These are phyloP conservation scores for Oreonectes daqikongensis DNA, from an alignment of 2,797 vertebrate genomes.

Conservation along the genomic window DNA sequence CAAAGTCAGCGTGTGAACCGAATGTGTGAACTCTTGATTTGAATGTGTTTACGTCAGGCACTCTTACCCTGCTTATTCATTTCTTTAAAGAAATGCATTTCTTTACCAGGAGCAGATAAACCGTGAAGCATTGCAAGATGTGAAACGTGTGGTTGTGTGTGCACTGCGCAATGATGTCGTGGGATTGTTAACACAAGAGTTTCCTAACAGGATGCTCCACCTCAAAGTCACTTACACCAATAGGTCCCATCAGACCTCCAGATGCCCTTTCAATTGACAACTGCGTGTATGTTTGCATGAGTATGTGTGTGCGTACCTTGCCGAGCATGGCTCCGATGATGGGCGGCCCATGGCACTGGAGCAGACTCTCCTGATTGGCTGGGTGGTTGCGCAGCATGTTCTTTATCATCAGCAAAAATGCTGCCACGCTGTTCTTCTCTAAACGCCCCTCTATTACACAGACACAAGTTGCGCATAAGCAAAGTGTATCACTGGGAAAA, in stretches of 20 bases:
- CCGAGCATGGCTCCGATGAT: conserved; percentile 89
- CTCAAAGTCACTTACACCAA: conserved; percentile 60
- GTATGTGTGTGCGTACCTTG: conserved; percentile 77
- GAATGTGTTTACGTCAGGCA: conserved; percentile 12
- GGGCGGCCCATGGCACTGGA: conserved; percentile 90
- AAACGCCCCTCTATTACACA: conserved; percentile 83
- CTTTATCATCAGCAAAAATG: conserved; percentile 93
- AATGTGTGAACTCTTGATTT: conserved; percentile 6
- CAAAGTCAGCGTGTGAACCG: background rate
- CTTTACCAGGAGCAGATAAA: conserved; percentile 23
- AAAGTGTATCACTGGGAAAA: background rate
- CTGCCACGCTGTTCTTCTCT: conserved; percentile 89
- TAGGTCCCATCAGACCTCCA: conserved; percentile 58
- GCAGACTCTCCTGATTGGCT: conserved; percentile 92
- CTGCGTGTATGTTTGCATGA: conserved; percentile 7
- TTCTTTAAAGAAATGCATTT: too few species aligned
- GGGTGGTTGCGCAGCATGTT: conserved; percentile 87
- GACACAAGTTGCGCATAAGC: conserved; percentile 38
- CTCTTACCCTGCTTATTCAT: conserved; percentile 10
- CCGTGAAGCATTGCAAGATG: background rate
- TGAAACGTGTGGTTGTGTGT: conserved; percentile 25
- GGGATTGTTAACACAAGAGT: conserved; percentile 35
- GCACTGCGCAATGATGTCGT: background rate
- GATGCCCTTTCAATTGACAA: conserved; percentile 11
- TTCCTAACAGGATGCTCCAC: conserved; percentile 68